phyloP scores from a whole-genome alignment of 2,888 invertebrate genomes.

The Xylocampa areola region DNA sequence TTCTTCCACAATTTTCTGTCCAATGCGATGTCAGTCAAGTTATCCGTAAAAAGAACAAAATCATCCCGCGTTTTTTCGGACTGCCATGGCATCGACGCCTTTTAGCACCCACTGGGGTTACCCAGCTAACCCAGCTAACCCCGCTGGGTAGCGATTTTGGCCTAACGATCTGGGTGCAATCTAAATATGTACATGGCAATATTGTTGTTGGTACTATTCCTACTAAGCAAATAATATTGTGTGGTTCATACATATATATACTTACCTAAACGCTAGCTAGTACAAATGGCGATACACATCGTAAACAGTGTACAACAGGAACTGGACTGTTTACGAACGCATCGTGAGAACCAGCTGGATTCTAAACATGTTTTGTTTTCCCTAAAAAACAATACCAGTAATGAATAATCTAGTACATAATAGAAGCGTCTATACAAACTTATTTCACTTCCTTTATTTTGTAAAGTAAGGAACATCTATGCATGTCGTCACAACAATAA shows the following conservation, averaged over 20 bases:
- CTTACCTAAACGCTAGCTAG: no score
- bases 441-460: conserved; percentile 24
- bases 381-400: conserved; percentile 36
- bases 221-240: background rate
- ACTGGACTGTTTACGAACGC: conserved; percentile 16
- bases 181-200: no score
- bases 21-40: no score
- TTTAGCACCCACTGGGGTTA: no score
- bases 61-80: no score
- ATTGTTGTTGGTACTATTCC: no score
- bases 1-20: no score
- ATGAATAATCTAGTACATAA: conserved; percentile 30
- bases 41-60: no score
- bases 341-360: conserved; percentile 14
- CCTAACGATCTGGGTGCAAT: no score
- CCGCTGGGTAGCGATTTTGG: no score
- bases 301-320: conserved; percentile 16
- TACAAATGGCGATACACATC: conserved; percentile 3
- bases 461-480: conserved; percentile 11
- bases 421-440: conserved; percentile 14
- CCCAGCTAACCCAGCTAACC: no score
- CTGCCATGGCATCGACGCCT: no score
- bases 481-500: conserved; percentile 22
- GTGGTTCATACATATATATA: background rate
- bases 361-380: conserved; percentile 28